These are phyloP conservation scores for Catocala sponsa DNA, from an alignment of 2,888 invertebrate species.

Conservation along the genomic window DNA sequence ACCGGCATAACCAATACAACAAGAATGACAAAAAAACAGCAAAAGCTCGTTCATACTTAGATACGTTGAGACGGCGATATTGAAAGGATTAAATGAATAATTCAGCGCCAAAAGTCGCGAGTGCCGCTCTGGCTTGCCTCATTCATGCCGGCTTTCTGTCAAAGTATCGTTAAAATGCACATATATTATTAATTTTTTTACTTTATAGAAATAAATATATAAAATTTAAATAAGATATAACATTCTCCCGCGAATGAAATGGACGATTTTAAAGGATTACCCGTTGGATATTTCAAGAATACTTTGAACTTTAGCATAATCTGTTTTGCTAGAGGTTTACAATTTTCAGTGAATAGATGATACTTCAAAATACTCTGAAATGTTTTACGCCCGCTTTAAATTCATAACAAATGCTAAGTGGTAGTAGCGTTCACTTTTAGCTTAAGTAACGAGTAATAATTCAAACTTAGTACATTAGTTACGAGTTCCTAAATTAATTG, in stretches of 20 bases:
- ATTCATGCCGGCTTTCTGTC: constrained; percentile 67
- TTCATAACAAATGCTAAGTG: neutral
- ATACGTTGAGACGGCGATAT: constrained; percentile 70
- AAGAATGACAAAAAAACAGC: constrained; percentile 59
- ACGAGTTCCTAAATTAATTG: constrained; percentile 49
- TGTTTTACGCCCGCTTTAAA: neutral
- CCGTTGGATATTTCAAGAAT: neutral
- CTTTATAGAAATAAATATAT: constrained; percentile 55
- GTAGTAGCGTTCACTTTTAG: constrained; percentile 3
- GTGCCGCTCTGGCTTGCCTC: constrained; percentile 66
- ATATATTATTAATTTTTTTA: constrained; percentile 70
- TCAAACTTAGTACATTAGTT: constrained; percentile 41
- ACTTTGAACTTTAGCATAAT: constrained; percentile 6
- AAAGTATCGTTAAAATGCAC: constrained; percentile 75
- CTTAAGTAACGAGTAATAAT: constrained; percentile 30
- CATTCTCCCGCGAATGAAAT: neutral
- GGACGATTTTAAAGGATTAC: constrained; percentile 11
- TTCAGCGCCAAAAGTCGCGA: constrained; percentile 75
- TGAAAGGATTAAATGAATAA: constrained; percentile 82
- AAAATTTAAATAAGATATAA: constrained; percentile 38
- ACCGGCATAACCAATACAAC: constrained; percentile 58
- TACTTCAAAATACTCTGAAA: neutral
- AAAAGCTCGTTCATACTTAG: constrained; percentile 58
- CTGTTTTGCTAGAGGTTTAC: constrained; percentile 6
- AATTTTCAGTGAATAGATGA: constrained; percentile 3